phyloP scores from a whole-genome alignment of 2,888 invertebrate species.

The Heliconius ismenius region DNA sequence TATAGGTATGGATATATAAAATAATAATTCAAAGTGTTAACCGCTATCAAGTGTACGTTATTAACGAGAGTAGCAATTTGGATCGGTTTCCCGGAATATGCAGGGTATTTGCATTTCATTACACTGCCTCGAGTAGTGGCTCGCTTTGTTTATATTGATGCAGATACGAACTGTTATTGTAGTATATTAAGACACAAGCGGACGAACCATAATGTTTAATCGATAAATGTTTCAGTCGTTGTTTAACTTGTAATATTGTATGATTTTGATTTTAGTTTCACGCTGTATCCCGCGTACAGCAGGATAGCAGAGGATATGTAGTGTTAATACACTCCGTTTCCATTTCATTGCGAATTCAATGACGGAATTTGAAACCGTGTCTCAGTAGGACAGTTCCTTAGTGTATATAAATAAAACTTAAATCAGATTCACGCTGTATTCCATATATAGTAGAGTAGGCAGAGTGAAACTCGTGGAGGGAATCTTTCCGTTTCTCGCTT shows the following conservation, averaged over 20 bases:
- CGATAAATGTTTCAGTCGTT: background rate
- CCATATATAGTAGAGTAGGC: too few species aligned
- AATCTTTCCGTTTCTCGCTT: too few species aligned
- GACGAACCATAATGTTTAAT: background rate
- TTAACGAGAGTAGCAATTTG: conserved; percentile 31
- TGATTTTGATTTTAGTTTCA: too few species aligned
- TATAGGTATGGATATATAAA: conserved; percentile 1
- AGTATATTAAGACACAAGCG: conserved; percentile 19
- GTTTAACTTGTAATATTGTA: background rate
- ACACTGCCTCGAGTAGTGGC: conserved; percentile 51
- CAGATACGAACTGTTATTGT: conserved; percentile 32
- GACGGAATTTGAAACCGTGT: too few species aligned
- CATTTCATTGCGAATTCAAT: too few species aligned
- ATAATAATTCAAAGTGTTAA: conserved; percentile 25
- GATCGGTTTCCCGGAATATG: conserved; percentile 49
- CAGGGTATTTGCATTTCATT: conserved; percentile 71
- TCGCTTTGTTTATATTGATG: conserved; percentile 45
- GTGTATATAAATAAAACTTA: too few species aligned
- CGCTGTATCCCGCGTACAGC: too few species aligned
- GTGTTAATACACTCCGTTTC: too few species aligned
- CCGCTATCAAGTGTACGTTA: conserved; percentile 27
- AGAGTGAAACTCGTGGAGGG: too few species aligned
- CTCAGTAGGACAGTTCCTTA: too few species aligned
- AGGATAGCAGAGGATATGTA: too few species aligned
- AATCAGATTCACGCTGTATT: too few species aligned